Percentiles rank a stretch among this genome's conserved stretches.
Conservation (phyloP, 2,888 invertebrate species). For the Pyrochroa serraticornis region DNA sequence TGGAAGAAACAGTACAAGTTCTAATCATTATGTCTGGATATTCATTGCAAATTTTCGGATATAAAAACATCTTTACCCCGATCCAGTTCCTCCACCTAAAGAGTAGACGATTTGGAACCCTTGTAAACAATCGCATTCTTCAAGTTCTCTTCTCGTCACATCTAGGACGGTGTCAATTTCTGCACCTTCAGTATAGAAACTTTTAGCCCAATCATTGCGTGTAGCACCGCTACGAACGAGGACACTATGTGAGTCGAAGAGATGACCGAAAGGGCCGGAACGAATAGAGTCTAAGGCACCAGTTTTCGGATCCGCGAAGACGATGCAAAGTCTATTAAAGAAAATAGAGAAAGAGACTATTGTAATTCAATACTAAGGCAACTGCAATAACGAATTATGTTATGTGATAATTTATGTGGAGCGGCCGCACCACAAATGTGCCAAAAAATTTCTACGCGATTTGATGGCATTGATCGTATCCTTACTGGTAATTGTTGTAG, state of each 20-base stretch:
- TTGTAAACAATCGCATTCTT: slow-evolving; percentile 78
- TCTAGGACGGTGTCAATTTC: slow-evolving; percentile 73
- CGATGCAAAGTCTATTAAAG: too few relatives aligned
- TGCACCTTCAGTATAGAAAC: slow-evolving; percentile 77
- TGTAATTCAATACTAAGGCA: too few relatives aligned
- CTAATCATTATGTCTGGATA: slow-evolving; percentile 80
- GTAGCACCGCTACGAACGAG: slow-evolving; percentile 85
- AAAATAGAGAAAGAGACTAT: too few relatives aligned
- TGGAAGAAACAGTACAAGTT: slow-evolving; percentile 73
- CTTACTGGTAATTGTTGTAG: too few relatives aligned
- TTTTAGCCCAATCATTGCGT: slow-evolving; percentile 75
- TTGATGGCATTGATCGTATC: too few relatives aligned
- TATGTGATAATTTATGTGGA: too few relatives aligned
- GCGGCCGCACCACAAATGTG: too few relatives aligned
- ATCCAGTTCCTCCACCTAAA: slow-evolving; percentile 77
- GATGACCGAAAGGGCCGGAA: slow-evolving; percentile 64
- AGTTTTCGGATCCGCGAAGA: slow-evolving; percentile 86
- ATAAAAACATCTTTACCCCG: slow-evolving; percentile 72
- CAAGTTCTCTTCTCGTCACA: slow-evolving; percentile 71
- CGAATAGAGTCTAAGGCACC: slow-evolving; percentile 86
- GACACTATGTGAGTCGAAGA: slow-evolving; percentile 86
- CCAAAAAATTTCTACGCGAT: too few relatives aligned
- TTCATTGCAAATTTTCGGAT: slow-evolving; percentile 76
- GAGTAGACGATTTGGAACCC: slow-evolving; percentile 79
- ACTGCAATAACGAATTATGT: too few relatives aligned